Evolutionary conservation across 2,113 vertebrate species (phyloP).

Genomic region (Tragelaphus imberbis): DNA sequence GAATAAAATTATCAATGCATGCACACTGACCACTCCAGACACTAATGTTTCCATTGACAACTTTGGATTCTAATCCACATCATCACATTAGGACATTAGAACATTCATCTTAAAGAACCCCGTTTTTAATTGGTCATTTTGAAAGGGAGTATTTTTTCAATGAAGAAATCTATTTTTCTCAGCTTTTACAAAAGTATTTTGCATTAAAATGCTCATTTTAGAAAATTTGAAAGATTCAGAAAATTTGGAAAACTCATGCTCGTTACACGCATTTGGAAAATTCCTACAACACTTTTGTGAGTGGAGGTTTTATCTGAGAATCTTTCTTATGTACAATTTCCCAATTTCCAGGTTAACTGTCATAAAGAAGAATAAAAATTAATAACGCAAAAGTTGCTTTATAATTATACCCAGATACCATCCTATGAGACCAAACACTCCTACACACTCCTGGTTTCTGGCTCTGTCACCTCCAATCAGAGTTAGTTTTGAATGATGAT

Average conservation of each 20-base stretch:
- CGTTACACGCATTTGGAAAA: neutral
- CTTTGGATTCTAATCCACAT: neutral
- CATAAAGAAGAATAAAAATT: neutral
- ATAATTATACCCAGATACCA: neutral
- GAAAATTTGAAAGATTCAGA: neutral
- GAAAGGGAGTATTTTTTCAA: neutral
- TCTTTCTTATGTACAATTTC: too few relatives aligned
- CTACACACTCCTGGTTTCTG: neutral
- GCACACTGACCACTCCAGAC: neutral
- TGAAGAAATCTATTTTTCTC: neutral
- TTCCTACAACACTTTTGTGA: neutral
- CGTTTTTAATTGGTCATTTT: neutral
- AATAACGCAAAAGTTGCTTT: neutral
- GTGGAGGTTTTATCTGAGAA: too few relatives aligned
- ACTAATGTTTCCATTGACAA: neutral
- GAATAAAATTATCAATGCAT: neutral
- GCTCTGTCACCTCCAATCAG: neutral
- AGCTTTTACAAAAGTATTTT: neutral
- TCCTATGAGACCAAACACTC: neutral
- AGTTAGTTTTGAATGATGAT: neutral
- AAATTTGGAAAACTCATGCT: neutral
- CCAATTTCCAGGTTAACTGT: neutral
- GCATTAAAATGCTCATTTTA: neutral
- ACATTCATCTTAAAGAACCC: neutral
- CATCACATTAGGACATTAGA: neutral